phyloP scores from a whole-genome alignment of 2,888 invertebrate genomes.

The Girardia tigrina region DNA sequence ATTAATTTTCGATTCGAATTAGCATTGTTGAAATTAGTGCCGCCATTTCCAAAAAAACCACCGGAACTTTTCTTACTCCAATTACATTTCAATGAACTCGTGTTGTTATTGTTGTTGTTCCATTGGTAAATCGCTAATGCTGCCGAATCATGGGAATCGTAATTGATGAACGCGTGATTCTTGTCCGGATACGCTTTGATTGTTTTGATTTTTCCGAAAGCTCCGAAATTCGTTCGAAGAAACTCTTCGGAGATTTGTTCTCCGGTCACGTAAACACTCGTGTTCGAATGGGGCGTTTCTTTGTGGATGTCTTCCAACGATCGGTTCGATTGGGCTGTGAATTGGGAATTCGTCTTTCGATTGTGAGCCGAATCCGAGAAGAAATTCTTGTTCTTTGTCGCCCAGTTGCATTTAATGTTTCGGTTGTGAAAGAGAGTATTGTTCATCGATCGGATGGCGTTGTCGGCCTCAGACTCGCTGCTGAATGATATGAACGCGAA shows the following conservation, averaged over 20 bases:
- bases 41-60: too few species aligned
- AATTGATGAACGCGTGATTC: not conserved
- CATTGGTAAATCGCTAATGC: not conserved
- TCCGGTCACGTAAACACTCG: not conserved
- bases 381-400: slow-evolving; percentile 65
- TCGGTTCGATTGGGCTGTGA: too few species aligned
- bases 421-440: slow-evolving; percentile 96
- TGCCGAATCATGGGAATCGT: not conserved
- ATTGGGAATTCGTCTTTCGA: too few species aligned
- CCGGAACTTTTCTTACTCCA: slow-evolving; percentile 6
- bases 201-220: not conserved
- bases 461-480: slow-evolving; percentile 94
- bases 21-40: too few species aligned
- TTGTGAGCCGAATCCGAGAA: too few species aligned
- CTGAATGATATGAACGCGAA: slow-evolving; percentile 99
- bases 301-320: slow-evolving; percentile 32
- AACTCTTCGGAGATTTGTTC: not conserved
- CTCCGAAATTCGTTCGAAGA: not conserved
- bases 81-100: not conserved
- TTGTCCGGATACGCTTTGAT: not conserved
- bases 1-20: too few species aligned
- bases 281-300: slow-evolving; percentile 27
- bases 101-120: not conserved
- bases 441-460: slow-evolving; percentile 93
- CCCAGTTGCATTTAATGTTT: slow-evolving; percentile 96